A percentile compares a stretch with the other conserved stretches of the same genome.
Evolutionary conservation across 2,888 invertebrate species (phyloP).

Genomic region (Chymomyza caudatula): DNA sequence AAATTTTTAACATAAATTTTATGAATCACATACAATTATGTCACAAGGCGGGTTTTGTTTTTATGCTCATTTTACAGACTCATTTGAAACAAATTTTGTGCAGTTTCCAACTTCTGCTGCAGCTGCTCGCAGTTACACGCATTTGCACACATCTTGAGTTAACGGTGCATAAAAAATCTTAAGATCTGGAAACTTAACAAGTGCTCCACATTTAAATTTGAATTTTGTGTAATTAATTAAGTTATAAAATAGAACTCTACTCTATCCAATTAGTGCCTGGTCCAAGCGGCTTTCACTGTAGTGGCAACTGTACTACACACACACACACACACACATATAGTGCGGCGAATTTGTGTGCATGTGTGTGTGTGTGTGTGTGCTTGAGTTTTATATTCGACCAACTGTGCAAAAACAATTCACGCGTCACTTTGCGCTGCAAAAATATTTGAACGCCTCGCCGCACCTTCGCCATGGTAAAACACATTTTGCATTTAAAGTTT

Average conservation of each 20-base stretch:
- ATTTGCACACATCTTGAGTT: slow-evolving; percentile 63
- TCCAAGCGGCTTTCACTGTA: neutral
- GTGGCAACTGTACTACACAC: neutral
- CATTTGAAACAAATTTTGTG: no score
- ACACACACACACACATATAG: neutral
- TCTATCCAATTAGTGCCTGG: neutral
- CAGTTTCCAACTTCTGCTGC: no score
- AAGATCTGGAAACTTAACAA: neutral
- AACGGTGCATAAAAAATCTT: slow-evolving; percentile 44
- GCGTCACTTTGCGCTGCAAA: slow-evolving; percentile 29
- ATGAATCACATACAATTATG: no score
- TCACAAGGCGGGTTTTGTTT: no score
- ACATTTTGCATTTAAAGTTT: slow-evolving; percentile 38
- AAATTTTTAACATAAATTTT: no score
- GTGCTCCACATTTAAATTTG: neutral
- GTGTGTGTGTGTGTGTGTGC: no score
- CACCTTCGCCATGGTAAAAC: slow-evolving; percentile 11
- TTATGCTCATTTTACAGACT: no score
- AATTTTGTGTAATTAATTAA: neutral
- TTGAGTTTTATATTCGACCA: slow-evolving; percentile 31
- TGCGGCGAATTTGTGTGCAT: neutral
- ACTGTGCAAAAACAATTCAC: slow-evolving; percentile 40
- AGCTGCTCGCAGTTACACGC: no score
- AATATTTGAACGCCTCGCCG: neutral
- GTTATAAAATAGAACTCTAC: neutral